Percentiles rank a stretch among this genome's conserved stretches.
These are phyloP conservation scores for Rostratula benghalensis DNA, from an alignment of 2,113 vertebrate genomes.

Conservation along the genomic window DNA sequence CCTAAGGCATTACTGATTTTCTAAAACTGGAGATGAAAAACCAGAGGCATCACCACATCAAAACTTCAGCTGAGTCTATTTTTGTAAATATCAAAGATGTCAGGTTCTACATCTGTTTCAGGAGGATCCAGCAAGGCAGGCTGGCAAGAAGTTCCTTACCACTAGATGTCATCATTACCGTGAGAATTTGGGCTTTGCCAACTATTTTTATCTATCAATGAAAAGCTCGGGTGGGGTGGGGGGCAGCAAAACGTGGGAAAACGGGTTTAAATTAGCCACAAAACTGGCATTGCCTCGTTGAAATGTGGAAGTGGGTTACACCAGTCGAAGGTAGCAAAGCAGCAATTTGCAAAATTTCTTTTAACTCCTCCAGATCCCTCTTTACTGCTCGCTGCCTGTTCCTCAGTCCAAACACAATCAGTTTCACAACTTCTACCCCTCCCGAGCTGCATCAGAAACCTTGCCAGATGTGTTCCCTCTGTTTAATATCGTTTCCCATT, in stretches of 20 bases:
- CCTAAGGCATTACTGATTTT: not conserved
- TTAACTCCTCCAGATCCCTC: not conserved
- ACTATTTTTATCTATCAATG: not conserved
- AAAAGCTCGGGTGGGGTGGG: not conserved
- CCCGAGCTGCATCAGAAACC: not conserved
- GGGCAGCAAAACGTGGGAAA: not conserved
- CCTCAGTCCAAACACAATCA: not conserved
- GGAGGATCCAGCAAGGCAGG: not conserved
- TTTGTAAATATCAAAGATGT: not conserved
- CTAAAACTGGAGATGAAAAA: not conserved
- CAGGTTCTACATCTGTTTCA: not conserved
- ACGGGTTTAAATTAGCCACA: not conserved
- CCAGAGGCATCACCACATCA: not conserved
- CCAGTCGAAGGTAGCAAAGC: not conserved
- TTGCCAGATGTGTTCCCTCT: not conserved
- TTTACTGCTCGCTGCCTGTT: not conserved
- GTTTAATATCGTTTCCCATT: not conserved
- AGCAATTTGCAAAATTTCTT: not conserved
- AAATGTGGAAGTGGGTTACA: not conserved
- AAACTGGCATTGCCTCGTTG: not conserved
- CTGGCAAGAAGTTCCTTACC: not conserved
- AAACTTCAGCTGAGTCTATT: not conserved
- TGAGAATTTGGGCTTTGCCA: not conserved
- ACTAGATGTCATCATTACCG: conserved; percentile 34
- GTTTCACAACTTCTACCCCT: not conserved